Base-by-base conservation (phyloP, 2,888 invertebrate species). In the Zaprionus lineosus region DNA sequence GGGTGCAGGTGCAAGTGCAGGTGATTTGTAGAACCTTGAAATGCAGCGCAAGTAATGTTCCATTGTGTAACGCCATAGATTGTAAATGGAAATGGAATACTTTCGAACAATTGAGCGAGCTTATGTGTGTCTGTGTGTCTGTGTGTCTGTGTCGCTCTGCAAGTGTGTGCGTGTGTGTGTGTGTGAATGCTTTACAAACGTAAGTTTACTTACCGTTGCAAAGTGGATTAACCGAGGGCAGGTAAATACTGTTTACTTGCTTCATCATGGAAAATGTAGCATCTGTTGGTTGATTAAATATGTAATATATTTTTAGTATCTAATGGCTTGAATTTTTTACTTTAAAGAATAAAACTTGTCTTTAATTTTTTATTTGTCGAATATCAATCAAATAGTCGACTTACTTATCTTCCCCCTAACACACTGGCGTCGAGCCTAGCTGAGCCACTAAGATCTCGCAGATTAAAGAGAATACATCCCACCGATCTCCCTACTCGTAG, bases 21-120 rank as follows among this genome's bases (percentile, higher is more conserved):
- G 62, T 74, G 74, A 81, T 77, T 84, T 77, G 77, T 81, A 60
- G 69, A 76, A 56, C 55, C 77, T 81, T 57, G 73, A 75, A 82
- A 70, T 56, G 76, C 73, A 46, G 36, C 40, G 33, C 24, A 28
- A 40, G 40, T 31, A 52, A 29, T 64, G 57, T 61, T 34, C 73
- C 58, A 43, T 56, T 67, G 55, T 44, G 61, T 47, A 51, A 44
- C 19, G 28, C 61, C 50, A 68, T 68, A 41, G 53, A 72, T 72
- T 53, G 36, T 12, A 29, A 72, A 60, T 68, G 53, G 12, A 26
- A 50, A 21, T 34, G 52, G 41, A 36, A 47, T 50, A 11, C 26
- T 15, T 47, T 26, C 26, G 28, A 44, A 14, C 36, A 19, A 19
- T 19, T 19, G 3, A 3, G 5, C 3, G 5, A 3, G 5, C 19